Percentiles rank a stretch among this genome's conserved stretches.
Evolutionary conservation across 64 coral and sea anemone species (phyloP).

Genomic region (Montipora cactus): DNA sequence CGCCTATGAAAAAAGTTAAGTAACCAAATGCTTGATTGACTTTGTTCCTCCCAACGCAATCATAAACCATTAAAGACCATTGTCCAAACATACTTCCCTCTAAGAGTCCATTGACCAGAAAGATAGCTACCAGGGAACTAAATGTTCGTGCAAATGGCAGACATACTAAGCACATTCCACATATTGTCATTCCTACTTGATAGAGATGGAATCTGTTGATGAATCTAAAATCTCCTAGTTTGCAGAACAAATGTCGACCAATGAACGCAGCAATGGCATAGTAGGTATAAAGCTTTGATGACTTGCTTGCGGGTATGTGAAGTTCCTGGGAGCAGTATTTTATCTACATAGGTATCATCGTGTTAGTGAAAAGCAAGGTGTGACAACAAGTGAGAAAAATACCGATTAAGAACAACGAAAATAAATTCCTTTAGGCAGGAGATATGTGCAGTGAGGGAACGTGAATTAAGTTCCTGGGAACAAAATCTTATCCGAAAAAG

Average conservation of each 20-base stretch:
- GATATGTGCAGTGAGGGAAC: too few species aligned
- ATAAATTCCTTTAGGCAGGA: too few species aligned
- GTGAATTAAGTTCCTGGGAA: too few species aligned
- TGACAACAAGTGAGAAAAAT: too few species aligned
- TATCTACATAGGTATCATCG: slow-evolving; percentile 11
- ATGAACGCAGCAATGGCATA: slow-evolving; percentile 45
- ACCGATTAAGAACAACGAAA: too few species aligned
- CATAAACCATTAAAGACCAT: slow-evolving; percentile 5
- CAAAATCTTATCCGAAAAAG: too few species aligned
- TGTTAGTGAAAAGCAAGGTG: too few species aligned
- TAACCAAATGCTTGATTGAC: slow-evolving; percentile 41
- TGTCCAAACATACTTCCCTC: slow-evolving; percentile 47
- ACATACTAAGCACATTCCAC: slow-evolving; percentile 35
- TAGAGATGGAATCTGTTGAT: slow-evolving; percentile 57
- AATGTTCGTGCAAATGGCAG: slow-evolving; percentile 27
- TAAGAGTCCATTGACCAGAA: slow-evolving; percentile 23
- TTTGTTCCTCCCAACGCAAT: slow-evolving; percentile 4
- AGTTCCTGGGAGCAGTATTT: slow-evolving; percentile 47
- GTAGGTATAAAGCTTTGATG: slow-evolving; percentile 27
- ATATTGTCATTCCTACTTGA: slow-evolving; percentile 21
- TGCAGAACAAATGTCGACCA: slow-evolving; percentile 45
- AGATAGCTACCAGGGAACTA: not conserved
- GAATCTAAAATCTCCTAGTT: slow-evolving; percentile 34
- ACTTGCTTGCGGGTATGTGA: slow-evolving; percentile 6
- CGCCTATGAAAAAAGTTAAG: not conserved